A percentile compares a stretch with the other conserved stretches of the same genome.
phyloP scores from a whole-genome alignment of 2,888 invertebrate species.

The Agrenia bidenticulata region DNA sequence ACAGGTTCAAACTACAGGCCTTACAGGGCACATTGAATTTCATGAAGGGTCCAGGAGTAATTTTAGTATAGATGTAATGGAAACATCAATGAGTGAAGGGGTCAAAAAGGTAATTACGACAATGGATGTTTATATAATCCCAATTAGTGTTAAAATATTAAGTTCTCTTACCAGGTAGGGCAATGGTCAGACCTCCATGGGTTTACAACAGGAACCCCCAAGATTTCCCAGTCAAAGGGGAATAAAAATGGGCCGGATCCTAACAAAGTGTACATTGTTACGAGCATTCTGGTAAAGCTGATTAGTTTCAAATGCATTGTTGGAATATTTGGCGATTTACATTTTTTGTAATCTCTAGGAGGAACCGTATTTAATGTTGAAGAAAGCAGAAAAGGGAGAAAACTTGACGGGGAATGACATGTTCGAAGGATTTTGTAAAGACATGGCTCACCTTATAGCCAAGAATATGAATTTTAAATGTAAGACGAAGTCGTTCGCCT shows the following conservation, averaged over 20 bases:
- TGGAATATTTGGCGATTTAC: no score
- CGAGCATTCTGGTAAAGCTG: slow-evolving; percentile 69
- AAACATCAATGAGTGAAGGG: slow-evolving; percentile 72
- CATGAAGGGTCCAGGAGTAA: slow-evolving; percentile 84
- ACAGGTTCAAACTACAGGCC: slow-evolving; percentile 87
- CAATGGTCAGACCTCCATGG: slow-evolving; percentile 47
- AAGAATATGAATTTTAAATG: slow-evolving; percentile 69
- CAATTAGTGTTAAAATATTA: not conserved
- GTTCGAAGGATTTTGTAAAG: slow-evolving; percentile 78
- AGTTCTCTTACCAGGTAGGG: slow-evolving; percentile 44
- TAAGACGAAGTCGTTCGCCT: not conserved
- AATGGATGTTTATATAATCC: not conserved
- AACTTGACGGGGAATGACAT: slow-evolving; percentile 68
- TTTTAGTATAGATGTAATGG: slow-evolving; percentile 85
- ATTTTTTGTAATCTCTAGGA: slow-evolving; percentile 60
- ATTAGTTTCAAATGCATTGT: no score
- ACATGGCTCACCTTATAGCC: slow-evolving; percentile 67
- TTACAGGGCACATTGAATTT: slow-evolving; percentile 87
- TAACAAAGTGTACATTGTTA: slow-evolving; percentile 83
- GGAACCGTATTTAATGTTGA: slow-evolving; percentile 83
- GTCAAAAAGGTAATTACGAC: slow-evolving; percentile 43
- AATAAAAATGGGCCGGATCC: slow-evolving; percentile 61
- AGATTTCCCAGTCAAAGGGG: slow-evolving; percentile 32
- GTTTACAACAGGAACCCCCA: slow-evolving; percentile 37
- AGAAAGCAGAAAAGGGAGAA: slow-evolving; percentile 67